phyloP scores from a whole-genome alignment of 2,797 vertebrate species.

The Heteromormyrus szaboi region DNA sequence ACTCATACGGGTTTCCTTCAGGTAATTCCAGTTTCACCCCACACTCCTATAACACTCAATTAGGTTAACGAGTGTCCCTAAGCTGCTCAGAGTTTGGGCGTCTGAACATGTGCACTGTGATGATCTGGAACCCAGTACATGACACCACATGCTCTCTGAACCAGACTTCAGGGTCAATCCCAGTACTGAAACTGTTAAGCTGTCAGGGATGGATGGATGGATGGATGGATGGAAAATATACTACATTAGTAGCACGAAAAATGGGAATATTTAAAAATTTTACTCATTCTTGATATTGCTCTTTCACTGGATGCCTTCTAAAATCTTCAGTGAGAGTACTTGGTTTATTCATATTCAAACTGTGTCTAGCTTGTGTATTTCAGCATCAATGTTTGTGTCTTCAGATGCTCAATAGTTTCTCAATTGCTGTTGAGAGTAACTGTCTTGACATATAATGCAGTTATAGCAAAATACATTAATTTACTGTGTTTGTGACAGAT shows the following conservation, averaged over 20 bases:
- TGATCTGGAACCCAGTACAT: not conserved
- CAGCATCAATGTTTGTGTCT: not conserved
- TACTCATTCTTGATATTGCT: not conserved
- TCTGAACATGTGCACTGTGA: not conserved
- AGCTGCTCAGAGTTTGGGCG: not conserved
- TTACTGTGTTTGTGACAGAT: not conserved
- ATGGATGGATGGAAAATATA: not conserved
- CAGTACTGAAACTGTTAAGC: not conserved
- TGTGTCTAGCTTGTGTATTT: not conserved
- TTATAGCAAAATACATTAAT: not conserved
- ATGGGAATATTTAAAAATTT: not conserved
- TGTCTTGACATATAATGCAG: not conserved
- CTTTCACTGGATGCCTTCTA: not conserved
- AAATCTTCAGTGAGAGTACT: not conserved
- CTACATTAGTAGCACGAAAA: not conserved
- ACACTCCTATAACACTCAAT: not conserved
- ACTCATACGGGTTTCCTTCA: not conserved
- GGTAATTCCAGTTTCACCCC: not conserved
- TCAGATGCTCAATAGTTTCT: not conserved
- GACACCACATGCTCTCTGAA: not conserved
- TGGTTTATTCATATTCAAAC: not conserved
- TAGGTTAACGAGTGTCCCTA: not conserved
- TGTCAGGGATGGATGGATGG: not conserved
- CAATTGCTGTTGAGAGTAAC: not conserved
- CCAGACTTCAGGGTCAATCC: not conserved